These are phyloP conservation scores for Holotrichia oblita DNA, from an alignment of 1,140 invertebrate genomes.

Conservation along the genomic window DNA sequence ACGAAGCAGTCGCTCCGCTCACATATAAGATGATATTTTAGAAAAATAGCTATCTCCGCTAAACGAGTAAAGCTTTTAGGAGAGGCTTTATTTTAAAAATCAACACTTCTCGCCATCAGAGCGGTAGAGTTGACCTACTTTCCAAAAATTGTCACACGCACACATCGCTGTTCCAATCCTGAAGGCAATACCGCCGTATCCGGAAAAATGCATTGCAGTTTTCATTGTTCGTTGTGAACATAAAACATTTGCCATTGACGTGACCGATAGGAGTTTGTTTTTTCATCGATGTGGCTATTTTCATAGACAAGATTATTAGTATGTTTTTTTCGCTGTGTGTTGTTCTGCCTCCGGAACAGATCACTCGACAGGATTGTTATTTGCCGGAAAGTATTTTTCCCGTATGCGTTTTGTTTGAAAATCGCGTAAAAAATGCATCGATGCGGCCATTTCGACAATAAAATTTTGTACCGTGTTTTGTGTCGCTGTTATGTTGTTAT, in stretches of 20 bases:
- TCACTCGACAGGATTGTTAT: conserved; percentile 5
- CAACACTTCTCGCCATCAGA: not conserved
- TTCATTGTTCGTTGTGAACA: not conserved
- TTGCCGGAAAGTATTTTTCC: conserved; percentile 15
- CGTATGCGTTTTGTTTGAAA: conserved; percentile 2
- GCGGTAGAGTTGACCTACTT: not conserved
- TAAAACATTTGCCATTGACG: conserved; percentile 21
- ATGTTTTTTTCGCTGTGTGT: not conserved
- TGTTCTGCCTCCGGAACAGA: not conserved
- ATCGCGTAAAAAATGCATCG: conserved; percentile 26
- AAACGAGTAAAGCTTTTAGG: not conserved
- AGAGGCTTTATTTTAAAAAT: not conserved
- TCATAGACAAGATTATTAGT: not conserved
- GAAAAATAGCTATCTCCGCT: no score
- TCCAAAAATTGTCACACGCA: conserved; percentile 1
- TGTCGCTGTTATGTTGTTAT: not conserved
- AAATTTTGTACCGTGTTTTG: conserved; percentile 13
- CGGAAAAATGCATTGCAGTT: conserved; percentile 29
- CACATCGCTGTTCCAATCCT: not conserved
- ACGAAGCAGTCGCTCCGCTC: no score
- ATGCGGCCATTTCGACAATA: not conserved
- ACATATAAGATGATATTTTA: no score
- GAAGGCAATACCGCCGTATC: conserved; percentile 1
- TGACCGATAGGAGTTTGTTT: not conserved
- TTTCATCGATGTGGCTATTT: not conserved